These are phyloP conservation scores for Sebastes matsubarae DNA, from an alignment of 2,797 vertebrate genomes.

Conservation along the genomic window DNA sequence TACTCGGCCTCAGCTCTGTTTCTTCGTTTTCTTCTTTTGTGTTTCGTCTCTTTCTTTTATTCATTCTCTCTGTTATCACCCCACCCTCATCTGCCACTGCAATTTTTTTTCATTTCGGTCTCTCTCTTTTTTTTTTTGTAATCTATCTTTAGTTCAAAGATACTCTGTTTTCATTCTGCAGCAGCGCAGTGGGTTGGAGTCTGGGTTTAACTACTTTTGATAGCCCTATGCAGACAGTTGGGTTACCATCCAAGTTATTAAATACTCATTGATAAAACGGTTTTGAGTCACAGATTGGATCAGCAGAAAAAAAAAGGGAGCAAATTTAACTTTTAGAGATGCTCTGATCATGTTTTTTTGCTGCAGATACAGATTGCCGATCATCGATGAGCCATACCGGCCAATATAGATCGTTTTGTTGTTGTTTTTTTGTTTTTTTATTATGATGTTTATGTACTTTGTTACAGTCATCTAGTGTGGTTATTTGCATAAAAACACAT, in stretches of 20 bases:
- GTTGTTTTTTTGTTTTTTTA: too few relatives aligned
- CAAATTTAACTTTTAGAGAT: too few relatives aligned
- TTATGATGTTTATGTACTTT: too few relatives aligned
- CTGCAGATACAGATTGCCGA: too few relatives aligned
- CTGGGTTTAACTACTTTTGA: constrained; percentile 35
- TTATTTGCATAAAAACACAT: too few relatives aligned
- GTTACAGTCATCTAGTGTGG: too few relatives aligned
- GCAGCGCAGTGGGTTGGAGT: constrained; percentile 1
- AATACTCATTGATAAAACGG: constrained; percentile 16
- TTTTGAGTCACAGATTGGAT: too few relatives aligned
- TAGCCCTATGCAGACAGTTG: background rate
- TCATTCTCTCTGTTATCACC: constrained; percentile 47
- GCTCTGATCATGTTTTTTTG: too few relatives aligned
- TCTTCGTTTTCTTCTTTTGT: constrained; percentile 39
- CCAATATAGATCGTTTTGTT: too few relatives aligned
- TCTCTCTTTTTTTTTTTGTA: background rate
- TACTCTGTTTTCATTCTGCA: constrained; percentile 38
- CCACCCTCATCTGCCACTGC: constrained; percentile 26
- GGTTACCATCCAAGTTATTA: constrained; percentile 3
- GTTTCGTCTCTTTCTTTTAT: constrained; percentile 39
- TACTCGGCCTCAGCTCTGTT: constrained; percentile 23
- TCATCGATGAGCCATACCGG: too few relatives aligned
- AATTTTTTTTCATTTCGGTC: background rate
- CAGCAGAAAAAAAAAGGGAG: too few relatives aligned
- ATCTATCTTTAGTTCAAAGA: constrained; percentile 33